These are phyloP conservation scores for Salvelinus sp. DNA, from an alignment of 2,113 vertebrate genomes.

Conservation along the genomic window DNA sequence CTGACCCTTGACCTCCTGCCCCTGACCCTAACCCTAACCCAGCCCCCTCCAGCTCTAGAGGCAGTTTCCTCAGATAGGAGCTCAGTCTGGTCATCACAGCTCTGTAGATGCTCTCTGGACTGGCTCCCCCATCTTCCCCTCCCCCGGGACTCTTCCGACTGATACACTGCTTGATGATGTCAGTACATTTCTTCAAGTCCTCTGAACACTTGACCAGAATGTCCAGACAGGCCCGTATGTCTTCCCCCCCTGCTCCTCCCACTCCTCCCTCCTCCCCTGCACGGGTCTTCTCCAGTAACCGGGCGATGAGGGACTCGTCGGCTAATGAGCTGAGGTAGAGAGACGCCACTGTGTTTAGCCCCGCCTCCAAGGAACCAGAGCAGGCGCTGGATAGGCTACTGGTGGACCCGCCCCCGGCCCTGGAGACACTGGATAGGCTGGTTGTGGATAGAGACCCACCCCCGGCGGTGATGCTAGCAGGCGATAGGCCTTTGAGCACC, in stretches of 20 bases:
- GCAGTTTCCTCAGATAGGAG: constrained; percentile 91
- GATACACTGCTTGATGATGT: constrained; percentile 98
- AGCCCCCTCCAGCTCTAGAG: constrained; percentile 86
- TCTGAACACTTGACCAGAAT: constrained; percentile 98
- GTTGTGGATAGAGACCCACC: background rate
- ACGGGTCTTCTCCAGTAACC: constrained; percentile 93
- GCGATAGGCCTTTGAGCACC: constrained; percentile 61
- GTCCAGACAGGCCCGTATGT: constrained; percentile 96
- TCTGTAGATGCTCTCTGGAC: constrained; percentile 89
- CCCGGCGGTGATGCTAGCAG: constrained; percentile 2
- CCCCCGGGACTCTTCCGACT: constrained; percentile 82
- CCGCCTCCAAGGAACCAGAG: constrained; percentile 79
- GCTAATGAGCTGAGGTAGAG: constrained; percentile 83
- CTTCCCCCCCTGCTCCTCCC: constrained; percentile 85
- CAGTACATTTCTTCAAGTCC: constrained; percentile 97
- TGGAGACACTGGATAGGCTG: constrained; percentile 48
- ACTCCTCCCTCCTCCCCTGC: constrained; percentile 82
- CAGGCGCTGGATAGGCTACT: constrained; percentile 49
- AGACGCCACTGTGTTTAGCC: constrained; percentile 75
- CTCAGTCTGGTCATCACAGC: constrained; percentile 94
- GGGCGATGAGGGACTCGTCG: constrained; percentile 90
- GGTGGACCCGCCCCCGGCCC: constrained; percentile 41
- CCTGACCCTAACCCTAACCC: constrained; percentile 66
- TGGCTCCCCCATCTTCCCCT: constrained; percentile 77
- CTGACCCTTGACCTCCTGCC: constrained; percentile 63